Evolutionary conservation across 2,888 invertebrate genomes (phyloP).

Genomic region (Xylocampa areola): DNA sequence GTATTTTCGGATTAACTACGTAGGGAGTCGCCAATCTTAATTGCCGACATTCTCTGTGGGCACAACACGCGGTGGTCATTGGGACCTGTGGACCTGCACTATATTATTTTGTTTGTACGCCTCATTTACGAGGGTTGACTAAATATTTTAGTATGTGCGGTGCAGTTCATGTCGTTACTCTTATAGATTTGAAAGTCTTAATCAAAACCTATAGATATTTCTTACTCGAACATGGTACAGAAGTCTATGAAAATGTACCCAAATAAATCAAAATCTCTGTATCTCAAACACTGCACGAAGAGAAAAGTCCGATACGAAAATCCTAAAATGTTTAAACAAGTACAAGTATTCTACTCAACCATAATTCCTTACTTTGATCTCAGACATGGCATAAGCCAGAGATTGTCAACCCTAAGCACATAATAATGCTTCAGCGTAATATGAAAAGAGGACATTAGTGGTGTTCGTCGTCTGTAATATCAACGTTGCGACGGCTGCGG

Average conservation of each 20-base stretch:
- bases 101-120: constrained; percentile 82
- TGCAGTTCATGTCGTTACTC: constrained; percentile 60
- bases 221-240: not conserved
- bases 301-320: constrained; percentile 27
- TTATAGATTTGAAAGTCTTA: constrained; percentile 38
- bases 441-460: constrained; percentile 86
- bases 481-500: constrained; percentile 83
- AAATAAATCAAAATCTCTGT: not conserved
- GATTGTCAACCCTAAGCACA: constrained; percentile 84
- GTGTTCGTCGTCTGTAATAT: constrained; percentile 83
- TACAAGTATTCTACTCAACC: constrained; percentile 52
- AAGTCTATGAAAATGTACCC: not conserved
- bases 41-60: constrained; percentile 79
- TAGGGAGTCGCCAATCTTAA: constrained; percentile 87
- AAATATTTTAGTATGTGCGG: constrained; percentile 67
- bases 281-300: not conserved
- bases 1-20: constrained; percentile 88
- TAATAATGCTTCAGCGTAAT: constrained; percentile 86
- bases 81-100: constrained; percentile 77
- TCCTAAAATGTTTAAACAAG: constrained; percentile 46
- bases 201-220: constrained; percentile 17
- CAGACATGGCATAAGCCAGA: constrained; percentile 72
- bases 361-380: constrained; percentile 66
- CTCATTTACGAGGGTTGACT: constrained; percentile 81
- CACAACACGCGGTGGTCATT: constrained; percentile 76